Evolutionary conservation across 37 sponge, comb jelly and placozoan genomes (phyloP).

Genomic region (Ephydatia muelleri): DNA sequence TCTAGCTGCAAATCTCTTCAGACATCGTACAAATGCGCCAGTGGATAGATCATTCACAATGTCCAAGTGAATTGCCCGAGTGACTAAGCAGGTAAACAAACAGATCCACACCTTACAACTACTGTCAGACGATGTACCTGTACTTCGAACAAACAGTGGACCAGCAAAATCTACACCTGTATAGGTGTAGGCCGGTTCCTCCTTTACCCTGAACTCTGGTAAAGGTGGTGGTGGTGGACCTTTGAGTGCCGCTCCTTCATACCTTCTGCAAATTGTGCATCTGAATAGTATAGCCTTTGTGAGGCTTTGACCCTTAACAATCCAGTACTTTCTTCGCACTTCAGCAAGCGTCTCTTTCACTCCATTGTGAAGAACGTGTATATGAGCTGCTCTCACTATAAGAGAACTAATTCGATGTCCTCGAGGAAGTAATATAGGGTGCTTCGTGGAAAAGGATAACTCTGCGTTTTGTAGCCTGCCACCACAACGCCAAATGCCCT

Average conservation of each 20-base stretch:
- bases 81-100: neutral
- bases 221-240: constrained; percentile 24
- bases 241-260: constrained; percentile 12
- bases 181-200: constrained; percentile 15
- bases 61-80: too few species aligned
- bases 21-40: neutral
- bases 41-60: neutral
- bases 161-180: constrained; percentile 32
- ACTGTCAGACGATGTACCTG: too few species aligned
- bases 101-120: neutral
- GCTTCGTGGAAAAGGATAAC: constrained; percentile 15
- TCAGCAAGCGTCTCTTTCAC: too few species aligned
- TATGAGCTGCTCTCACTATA: constrained; percentile 16
- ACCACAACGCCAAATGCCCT: constrained; percentile 21
- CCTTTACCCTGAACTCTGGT: constrained; percentile 7
- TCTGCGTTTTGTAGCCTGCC: constrained; percentile 18
- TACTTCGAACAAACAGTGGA: neutral
- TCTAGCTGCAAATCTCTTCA: neutral
- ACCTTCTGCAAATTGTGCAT: constrained; percentile 13
- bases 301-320: constrained; percentile 16
- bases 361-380: constrained; percentile 2
- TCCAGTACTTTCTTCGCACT: constrained; percentile 18
- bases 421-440: constrained; percentile 19
- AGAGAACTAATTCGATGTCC: constrained; percentile 3
- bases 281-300: neutral